Conservation (phyloP, 2,797 vertebrate genomes). For the Myotis pilosus region DNA sequence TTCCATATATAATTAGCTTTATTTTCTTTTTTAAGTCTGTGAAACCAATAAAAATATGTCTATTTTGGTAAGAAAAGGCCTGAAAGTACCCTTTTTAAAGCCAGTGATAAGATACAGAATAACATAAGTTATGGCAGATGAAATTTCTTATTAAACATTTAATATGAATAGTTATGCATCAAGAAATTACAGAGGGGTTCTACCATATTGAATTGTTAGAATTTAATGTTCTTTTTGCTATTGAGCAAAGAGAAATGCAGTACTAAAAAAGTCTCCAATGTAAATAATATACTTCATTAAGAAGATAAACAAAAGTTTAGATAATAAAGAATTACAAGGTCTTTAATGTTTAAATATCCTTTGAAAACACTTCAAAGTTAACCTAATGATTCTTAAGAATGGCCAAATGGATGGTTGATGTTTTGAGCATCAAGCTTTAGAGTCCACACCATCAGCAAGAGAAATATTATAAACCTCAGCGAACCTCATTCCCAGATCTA, state of each 20-base stretch:
- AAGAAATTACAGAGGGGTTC: neutral
- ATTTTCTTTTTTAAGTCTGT: neutral
- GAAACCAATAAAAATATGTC: neutral
- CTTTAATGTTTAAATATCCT: neutral
- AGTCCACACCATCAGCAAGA: conserved; percentile 18
- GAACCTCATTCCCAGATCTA: conserved; percentile 73
- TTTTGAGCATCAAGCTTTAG: neutral
- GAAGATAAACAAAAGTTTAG: conserved; percentile 43
- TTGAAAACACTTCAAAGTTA: conserved; percentile 38
- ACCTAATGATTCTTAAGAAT: neutral
- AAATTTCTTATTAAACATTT: conserved; percentile 17
- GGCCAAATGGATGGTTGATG: neutral
- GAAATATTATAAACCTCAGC: conserved; percentile 62
- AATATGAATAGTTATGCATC: neutral
- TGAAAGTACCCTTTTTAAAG: neutral
- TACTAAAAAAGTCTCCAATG: neutral
- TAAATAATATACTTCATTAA: neutral
- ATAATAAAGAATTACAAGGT: neutral
- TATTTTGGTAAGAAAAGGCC: neutral
- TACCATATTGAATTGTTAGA: conserved; percentile 45
- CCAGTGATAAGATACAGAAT: neutral
- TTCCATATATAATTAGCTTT: neutral
- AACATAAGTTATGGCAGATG: neutral
- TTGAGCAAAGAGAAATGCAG: neutral
- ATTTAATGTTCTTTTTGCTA: conserved; percentile 79